Conservation (phyloP, 2,113 vertebrate species). For the Euleptes europaea region DNA sequence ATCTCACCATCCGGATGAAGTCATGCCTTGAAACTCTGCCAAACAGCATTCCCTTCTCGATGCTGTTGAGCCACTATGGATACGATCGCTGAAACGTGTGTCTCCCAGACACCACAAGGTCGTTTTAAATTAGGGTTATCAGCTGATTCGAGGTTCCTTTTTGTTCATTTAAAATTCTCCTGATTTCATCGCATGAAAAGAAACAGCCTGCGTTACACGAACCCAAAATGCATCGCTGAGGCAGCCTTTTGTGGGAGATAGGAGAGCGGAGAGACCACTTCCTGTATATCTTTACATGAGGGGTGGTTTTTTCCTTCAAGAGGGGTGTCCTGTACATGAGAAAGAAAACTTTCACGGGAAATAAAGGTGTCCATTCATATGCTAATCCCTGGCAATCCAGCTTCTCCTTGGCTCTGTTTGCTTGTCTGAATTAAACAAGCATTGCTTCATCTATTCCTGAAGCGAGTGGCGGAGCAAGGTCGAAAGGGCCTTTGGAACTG, state of each 20-base stretch:
- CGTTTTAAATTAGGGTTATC: conserved; percentile 15
- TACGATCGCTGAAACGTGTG: conserved; percentile 1
- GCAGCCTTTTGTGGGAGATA: neutral
- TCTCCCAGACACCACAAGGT: conserved; percentile 12
- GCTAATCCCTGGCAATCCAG: conserved; percentile 2
- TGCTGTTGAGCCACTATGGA: neutral
- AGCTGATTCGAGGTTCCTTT: neutral
- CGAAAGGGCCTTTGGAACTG: conserved; percentile 21
- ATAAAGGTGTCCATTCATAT: conserved; percentile 14
- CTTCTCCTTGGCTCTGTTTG: conserved; percentile 5
- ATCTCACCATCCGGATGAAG: neutral
- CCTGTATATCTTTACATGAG: neutral
- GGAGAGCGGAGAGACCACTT: neutral
- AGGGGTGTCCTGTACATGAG: neutral
- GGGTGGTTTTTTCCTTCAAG: neutral
- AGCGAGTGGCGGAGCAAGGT: neutral
- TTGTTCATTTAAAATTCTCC: neutral
- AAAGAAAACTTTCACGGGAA: conserved; percentile 17
- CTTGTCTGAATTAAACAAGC: conserved; percentile 53
- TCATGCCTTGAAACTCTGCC: conserved; percentile 4
- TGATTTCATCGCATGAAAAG: neutral
- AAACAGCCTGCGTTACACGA: neutral
- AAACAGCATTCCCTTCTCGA: conserved; percentile 8
- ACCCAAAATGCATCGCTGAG: neutral
- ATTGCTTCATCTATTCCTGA: conserved; percentile 38